Evolutionary conservation across 37 sponge, comb jelly and placozoan species (phyloP), one percentile per base, ranked within the genome.

Genomic region (Axinella damicornis): DNA sequence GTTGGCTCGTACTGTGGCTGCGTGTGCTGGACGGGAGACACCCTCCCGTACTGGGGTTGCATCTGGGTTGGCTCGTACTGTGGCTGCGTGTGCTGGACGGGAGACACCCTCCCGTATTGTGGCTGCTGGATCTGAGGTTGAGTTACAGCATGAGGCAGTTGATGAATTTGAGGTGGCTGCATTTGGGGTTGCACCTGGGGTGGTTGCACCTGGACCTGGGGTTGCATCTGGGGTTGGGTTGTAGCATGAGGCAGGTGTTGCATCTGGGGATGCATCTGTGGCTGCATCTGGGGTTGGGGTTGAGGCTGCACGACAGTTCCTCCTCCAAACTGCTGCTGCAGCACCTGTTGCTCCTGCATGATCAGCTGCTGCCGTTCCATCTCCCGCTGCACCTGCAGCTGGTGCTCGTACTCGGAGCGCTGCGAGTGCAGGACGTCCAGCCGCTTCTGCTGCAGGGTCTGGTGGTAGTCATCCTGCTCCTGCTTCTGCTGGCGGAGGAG

Each of bases 401-500:
- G 76, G 54, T 80, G 79, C 84, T 91, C 83, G 57, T 83, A 82
- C 82, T 88, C 86, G 9, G 67, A 24, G 46, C 77, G 32, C 74
- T 91, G 86, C 19, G 64, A 36, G 37, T 68, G 82, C 41, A 76
- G 53, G 2, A 53, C 41, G 40, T 77, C 82, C 61, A 91, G 71
- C 34, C 89, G 38, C 84, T 89, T 61, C 62, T 84, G 71, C 73
- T 87, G 86, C 70, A 92, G 80, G n/a, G 82, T 27, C 40, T 92
- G 80, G 37, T 87, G 92, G 85, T 86, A 95, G 17, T 82, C 90
- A 54, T 90, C 32, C 80, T 99, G 91, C 81, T 99, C 97, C 41
- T 74, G 80, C 78, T 95, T 94, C 80, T 96, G 97, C 74, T 96
- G 97, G 33, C 97, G 85, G 5, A 96, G 85, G 12, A 95, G 89